phyloP scores from a whole-genome alignment of 2,888 invertebrate genomes.

The Andrena camellia region DNA sequence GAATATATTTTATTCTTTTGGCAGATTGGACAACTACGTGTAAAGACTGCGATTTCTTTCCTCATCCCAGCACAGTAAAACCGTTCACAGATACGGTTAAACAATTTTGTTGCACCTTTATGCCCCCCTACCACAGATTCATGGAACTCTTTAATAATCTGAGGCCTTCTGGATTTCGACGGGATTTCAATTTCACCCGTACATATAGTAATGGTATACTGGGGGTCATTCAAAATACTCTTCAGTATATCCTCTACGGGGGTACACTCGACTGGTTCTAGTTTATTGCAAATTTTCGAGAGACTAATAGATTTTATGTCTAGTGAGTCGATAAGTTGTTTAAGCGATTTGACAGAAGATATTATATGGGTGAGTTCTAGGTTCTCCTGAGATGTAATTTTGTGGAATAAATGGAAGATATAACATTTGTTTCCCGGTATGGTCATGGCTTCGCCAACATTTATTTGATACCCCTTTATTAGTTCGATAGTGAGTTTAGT shows the following conservation, averaged over 20 bases:
- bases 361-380: not conserved
- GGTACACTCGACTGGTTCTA: not conserved
- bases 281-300: not conserved
- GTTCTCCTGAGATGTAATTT: not conserved
- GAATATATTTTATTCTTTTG: conserved; percentile 4
- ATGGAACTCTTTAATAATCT: not conserved
- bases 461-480: not conserved
- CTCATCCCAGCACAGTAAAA: not conserved
- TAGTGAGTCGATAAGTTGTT: not conserved
- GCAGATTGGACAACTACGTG: not conserved
- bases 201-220: not conserved
- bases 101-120: not conserved
- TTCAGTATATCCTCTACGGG: not conserved
- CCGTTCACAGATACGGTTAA: not conserved
- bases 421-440: not conserved
- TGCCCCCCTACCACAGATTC: not conserved
- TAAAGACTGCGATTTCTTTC: not conserved
- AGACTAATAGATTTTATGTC: not conserved
- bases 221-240: no score
- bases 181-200: not conserved
- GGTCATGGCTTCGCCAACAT: not conserved
- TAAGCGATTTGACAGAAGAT: not conserved
- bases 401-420: not conserved
- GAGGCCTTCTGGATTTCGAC: not conserved
- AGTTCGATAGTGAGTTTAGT: not conserved